Conservation (phyloP, 2,888 invertebrate species). For the Lochmaea crataegi region DNA sequence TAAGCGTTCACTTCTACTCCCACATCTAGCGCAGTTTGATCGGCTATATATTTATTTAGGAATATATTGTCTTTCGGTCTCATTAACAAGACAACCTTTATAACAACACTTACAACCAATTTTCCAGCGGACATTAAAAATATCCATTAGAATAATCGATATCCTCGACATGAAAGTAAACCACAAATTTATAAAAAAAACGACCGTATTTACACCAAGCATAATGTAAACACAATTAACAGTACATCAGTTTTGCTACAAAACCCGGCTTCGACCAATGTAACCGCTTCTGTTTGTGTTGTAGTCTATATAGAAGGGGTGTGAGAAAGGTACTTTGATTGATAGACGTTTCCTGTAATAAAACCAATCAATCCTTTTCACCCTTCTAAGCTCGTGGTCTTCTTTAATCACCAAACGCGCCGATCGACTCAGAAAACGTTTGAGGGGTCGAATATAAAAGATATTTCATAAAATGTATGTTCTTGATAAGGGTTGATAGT, state of each 20-base stretch:
- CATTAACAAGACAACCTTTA: too few species aligned
- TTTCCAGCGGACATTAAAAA: neutral
- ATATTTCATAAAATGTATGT: neutral
- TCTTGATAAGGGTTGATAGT: neutral
- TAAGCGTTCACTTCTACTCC: too few species aligned
- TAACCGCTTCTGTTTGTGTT: conserved; percentile 51
- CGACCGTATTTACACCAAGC: neutral
- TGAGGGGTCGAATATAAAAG: neutral
- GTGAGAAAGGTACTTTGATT: conserved; percentile 52
- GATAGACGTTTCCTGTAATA: conserved; percentile 56
- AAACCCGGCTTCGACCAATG: conserved; percentile 26
- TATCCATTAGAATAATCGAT: neutral
- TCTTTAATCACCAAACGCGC: conserved; percentile 52
- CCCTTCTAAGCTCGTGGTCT: conserved; percentile 42
- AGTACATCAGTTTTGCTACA: conserved; percentile 47
- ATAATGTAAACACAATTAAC: conserved; percentile 52
- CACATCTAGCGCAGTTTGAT: too few species aligned
- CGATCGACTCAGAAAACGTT: neutral
- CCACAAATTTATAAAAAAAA: neutral
- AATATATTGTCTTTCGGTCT: too few species aligned
- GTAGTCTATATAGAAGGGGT: conserved; percentile 40
- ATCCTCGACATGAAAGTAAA: neutral
- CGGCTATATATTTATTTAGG: too few species aligned
- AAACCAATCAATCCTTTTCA: conserved; percentile 53
- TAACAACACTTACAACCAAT: neutral